Conservation (phyloP, 92 coral and sea anemone species). For the Porites cylindrica region DNA sequence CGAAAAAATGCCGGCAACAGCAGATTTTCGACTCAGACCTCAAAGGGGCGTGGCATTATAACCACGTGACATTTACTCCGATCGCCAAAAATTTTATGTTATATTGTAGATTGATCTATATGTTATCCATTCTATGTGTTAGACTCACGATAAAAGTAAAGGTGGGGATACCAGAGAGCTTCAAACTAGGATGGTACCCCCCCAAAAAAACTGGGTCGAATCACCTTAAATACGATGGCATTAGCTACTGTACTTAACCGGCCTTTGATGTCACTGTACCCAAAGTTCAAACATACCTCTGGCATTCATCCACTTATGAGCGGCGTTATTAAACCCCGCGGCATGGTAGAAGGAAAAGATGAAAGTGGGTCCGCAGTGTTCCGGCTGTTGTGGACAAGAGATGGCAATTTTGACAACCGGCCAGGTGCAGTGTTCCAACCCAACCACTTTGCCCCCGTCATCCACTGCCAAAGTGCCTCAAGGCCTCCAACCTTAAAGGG, state of each 20-base stretch:
- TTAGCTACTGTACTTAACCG: constrained; percentile 48
- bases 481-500: constrained; percentile 14
- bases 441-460: constrained; percentile 39
- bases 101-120: too few species aligned
- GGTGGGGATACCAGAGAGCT: too few species aligned
- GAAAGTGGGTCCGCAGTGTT: constrained; percentile 39
- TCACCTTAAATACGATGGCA: constrained; percentile 28
- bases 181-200: too few species aligned
- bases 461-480: constrained; percentile 40
- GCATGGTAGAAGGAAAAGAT: constrained; percentile 33
- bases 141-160: too few species aligned
- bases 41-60: too few species aligned
- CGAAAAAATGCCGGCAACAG: too few species aligned
- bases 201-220: too few species aligned
- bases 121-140: too few species aligned
- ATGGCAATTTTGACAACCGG: constrained; percentile 19
- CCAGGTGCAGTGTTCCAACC: constrained; percentile 32
- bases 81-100: too few species aligned
- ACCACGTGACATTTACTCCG: too few species aligned
- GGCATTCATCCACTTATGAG: constrained; percentile 48
- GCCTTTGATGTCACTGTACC: constrained; percentile 40
- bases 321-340: constrained; percentile 41
- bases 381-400: constrained; percentile 39
- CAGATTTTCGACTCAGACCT: too few species aligned
- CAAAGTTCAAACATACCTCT: constrained; percentile 30